Evolutionary conservation across 2,113 vertebrate species (phyloP), one percentile per base, ranked within the genome.

Genomic region (Galemys pyrenaicus): DNA sequence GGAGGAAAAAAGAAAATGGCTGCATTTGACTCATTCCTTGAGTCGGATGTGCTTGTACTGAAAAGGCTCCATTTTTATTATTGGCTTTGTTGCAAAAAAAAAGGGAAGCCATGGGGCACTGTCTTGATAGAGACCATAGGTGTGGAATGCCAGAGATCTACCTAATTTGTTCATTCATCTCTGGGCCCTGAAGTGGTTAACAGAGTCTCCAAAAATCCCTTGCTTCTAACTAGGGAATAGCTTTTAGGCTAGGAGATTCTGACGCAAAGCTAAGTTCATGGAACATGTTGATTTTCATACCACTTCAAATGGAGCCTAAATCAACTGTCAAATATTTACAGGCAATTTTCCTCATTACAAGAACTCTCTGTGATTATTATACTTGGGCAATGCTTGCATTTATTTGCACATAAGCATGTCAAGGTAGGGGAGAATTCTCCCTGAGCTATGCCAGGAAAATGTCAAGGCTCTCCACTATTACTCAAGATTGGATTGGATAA

Each of bases 251-350:
- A 77, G 89, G 92, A 93, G 87, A 87, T 44, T 95, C 82, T 95
- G 95, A 91, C 20, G 46, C 77, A 89, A 95, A 41, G 35, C 37
- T 92, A 94, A 78, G 81, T 94, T 96, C 84, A 92, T 74, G 77
- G 80, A 96, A 94, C 80, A 87, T 96, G 95, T 87, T 96, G 95
- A 87, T 96, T 96, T 97, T 97, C 77, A 96, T 96, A 96, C 87
- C 92, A 94, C 87, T 97, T 96, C 92, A 97, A 97, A 94, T 96
- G 95, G 77, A 96, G 92, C 95, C 87, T 96, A 96, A 94, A 95
- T 97, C 95, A 97, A 87, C 92, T 95, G 94, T 96, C 87, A 95
- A 65, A 90, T 96, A 95, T 94, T 97, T 96, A 93, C 81, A 90
- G 90, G 90, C 92, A 96, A 85, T 95, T 97, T 96, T 96, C 83